Evolutionary conservation across 2,888 invertebrate genomes (phyloP), one percentile per base, ranked within the genome.

Genomic region (Aleiodes testaceus): DNA sequence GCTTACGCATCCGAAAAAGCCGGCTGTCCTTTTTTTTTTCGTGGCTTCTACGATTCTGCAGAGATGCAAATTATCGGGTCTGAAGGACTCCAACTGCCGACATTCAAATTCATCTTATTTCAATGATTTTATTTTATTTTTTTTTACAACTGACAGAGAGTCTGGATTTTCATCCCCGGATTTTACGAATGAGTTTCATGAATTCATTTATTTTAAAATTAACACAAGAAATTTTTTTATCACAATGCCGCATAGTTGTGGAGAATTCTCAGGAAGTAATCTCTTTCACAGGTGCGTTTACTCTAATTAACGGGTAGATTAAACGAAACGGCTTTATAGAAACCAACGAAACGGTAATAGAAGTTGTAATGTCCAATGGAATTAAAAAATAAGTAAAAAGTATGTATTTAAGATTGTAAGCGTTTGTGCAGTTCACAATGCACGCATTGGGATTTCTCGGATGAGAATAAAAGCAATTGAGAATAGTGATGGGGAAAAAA

Each of bases 281-380:
- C 50, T 63, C 22, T 36, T 12, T 3, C 44, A 22, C 69, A 69
- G 69, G 69, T 64, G 69, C 63, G 26, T 69, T 42, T 44, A 52
- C 52, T 63, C 69, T 69, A 69, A 69, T 69, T 69, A 69, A 69
- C 63, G 63, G 63, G 63, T 20, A 52, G 63, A 69, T 69, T 69
- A 69, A 64, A 52, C 14, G 26, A 49, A 63, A 69, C 69, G 52
- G 49, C 61, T 68, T 59, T 68, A 64, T 69, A 69, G 69, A 69
- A 52, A 68, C 30, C 61, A 44, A 18, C 50, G 61, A 30, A 68
- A 68, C 68, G 68, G 68, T 59, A 68, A 61, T 61, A 68, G 59
- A 59, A 59, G 36, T 59, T 36, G 59, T 36, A 14, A 12, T n/a
- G 26, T 30, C 26, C 53, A 53, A 42, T 36, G 59, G 18, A 11